Evolutionary conservation across 1,140 invertebrate species (phyloP).

Genomic region (Mesaphorura yosii): DNA sequence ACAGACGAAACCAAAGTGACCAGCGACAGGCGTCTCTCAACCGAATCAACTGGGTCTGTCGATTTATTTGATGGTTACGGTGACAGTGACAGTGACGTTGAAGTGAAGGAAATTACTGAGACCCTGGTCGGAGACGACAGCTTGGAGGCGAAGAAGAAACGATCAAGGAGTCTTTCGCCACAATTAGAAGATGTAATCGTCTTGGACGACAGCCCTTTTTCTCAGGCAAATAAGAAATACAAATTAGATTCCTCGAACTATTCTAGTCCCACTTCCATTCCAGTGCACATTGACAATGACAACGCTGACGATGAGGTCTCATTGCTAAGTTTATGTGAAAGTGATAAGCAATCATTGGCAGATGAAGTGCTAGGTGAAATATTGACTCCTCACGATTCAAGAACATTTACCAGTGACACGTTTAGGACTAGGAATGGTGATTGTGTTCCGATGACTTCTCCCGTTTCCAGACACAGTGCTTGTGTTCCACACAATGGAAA

Average conservation of each 20-base stretch:
- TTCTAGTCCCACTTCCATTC: too few species aligned
- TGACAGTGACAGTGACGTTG: background rate
- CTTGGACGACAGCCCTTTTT: background rate
- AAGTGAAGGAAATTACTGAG: background rate
- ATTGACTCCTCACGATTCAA: background rate
- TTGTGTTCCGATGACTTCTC: too few species aligned
- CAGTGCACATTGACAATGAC: background rate
- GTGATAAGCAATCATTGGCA: background rate
- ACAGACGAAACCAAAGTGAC: too few species aligned
- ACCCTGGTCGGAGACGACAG: background rate
- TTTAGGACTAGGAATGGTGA: too few species aligned
- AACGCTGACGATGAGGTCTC: background rate
- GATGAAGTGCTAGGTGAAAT: background rate
- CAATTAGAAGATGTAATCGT: background rate
- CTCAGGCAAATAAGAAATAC: background rate
- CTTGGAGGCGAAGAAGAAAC: background rate
- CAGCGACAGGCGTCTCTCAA: background rate
- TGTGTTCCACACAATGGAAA: too few species aligned
- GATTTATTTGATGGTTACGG: background rate
- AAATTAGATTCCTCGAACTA: background rate
- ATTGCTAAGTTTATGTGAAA: background rate
- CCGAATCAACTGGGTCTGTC: background rate
- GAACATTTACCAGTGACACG: background rate
- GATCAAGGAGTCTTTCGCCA: background rate
- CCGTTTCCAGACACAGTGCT: too few species aligned